Conservation (phyloP, 2,888 invertebrate genomes). For the Agrypnus murinus region DNA sequence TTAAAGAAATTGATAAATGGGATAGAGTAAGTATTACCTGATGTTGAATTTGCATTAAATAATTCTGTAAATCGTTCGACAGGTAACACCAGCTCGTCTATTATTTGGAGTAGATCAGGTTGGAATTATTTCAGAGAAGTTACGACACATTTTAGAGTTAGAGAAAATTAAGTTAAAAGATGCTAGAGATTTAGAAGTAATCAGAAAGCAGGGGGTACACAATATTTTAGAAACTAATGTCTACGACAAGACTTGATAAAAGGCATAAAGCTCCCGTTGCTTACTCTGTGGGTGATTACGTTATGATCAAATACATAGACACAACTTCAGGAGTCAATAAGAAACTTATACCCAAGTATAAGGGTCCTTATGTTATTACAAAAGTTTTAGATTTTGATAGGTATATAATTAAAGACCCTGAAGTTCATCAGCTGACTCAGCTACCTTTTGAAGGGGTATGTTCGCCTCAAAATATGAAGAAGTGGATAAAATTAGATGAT, state of each 20-base stretch:
- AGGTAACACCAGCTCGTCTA: not conserved
- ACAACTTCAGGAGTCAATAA: constrained; percentile 53
- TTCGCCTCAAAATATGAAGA: too few species aligned
- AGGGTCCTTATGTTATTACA: too few species aligned
- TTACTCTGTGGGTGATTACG: constrained; percentile 55
- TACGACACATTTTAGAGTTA: not conserved
- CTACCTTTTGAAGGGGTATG: too few species aligned
- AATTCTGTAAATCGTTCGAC: not conserved
- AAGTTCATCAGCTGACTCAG: too few species aligned
- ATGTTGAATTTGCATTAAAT: not conserved
- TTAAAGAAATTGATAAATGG: not conserved
- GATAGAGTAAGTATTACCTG: not conserved
- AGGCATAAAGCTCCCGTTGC: constrained; percentile 54
- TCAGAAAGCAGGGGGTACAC: constrained; percentile 42
- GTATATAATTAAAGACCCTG: too few species aligned
- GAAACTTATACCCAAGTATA: too few species aligned
- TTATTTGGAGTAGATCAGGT: constrained; percentile 10
- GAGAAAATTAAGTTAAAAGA: constrained; percentile 37
- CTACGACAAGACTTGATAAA: constrained; percentile 57
- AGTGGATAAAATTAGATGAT: too few species aligned
- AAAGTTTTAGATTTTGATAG: too few species aligned
- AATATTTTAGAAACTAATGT: constrained; percentile 54
- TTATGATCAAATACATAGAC: constrained; percentile 54
- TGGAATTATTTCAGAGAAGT: not conserved
- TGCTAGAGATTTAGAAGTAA: constrained; percentile 50